Percentiles rank a stretch among this genome's conserved stretches.
Conservation (phyloP, 2,888 invertebrate genomes). For the Cenopis cana region DNA sequence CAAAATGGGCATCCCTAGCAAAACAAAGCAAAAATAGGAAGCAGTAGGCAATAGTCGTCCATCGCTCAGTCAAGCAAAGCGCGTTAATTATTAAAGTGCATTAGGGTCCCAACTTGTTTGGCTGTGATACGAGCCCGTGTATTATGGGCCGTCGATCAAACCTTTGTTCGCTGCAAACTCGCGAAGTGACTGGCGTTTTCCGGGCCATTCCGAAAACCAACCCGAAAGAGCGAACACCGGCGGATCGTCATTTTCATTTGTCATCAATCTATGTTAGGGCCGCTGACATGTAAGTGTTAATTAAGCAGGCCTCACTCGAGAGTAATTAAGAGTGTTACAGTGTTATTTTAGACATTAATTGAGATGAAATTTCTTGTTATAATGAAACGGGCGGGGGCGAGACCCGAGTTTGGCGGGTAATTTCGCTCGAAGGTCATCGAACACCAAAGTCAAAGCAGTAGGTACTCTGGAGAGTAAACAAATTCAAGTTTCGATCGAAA, state of each 20-base stretch:
- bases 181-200: constrained; percentile 79
- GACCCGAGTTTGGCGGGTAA: constrained; percentile 65
- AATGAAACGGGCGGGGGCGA: constrained; percentile 68
- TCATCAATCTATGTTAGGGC: constrained; percentile 84
- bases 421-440: constrained; percentile 72
- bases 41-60: constrained; percentile 34
- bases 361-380: constrained; percentile 83
- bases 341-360: constrained; percentile 85
- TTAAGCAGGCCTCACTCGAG: constrained; percentile 83
- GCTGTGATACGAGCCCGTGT: constrained; percentile 70
- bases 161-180: constrained; percentile 75
- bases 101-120: constrained; percentile 75
- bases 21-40: constrained; percentile 33
- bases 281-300: constrained; percentile 85
- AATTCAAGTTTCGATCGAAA: constrained; percentile 75
- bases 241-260: constrained; percentile 83
- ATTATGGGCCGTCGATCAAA: constrained; percentile 66
- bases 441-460: constrained; percentile 65
- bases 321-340: constrained; percentile 84
- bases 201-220: constrained; percentile 65
- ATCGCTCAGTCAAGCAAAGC: constrained; percentile 51
- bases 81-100: constrained; percentile 81
- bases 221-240: constrained; percentile 71
- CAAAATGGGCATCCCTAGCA: neutral
- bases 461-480: constrained; percentile 70